A percentile compares a stretch with the other conserved stretches of the same genome.
Evolutionary conservation across 2,113 vertebrate species (phyloP).

Genomic region (Cnemophilus loriae): DNA sequence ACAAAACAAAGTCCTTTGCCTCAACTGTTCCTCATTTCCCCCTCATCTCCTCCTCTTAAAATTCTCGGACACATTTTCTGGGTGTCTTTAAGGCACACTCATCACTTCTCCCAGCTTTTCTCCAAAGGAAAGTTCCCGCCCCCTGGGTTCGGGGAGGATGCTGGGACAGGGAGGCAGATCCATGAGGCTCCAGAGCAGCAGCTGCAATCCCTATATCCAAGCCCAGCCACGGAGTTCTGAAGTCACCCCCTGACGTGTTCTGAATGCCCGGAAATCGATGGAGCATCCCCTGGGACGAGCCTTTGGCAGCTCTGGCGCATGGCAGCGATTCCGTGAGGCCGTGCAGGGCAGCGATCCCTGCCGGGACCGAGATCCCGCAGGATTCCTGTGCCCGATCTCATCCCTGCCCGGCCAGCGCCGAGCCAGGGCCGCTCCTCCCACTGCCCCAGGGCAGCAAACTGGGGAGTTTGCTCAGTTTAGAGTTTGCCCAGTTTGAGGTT

Average conservation of each 20-base stretch:
- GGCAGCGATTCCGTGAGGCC: fast-evolving
- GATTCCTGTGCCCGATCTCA: background rate
- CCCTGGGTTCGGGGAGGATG: too few relatives aligned
- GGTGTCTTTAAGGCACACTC: background rate
- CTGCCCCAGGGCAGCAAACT: background rate
- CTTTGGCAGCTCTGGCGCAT: background rate
- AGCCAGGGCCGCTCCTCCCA: background rate
- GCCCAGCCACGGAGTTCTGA: background rate
- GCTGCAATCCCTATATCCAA: background rate
- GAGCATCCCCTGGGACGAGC: background rate
- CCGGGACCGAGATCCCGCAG: fast-evolving
- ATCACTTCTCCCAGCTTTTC: background rate
- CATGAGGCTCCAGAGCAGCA: background rate
- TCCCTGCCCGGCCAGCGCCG: fast-evolving
- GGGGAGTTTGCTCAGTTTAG: background rate
- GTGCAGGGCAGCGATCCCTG: background rate
- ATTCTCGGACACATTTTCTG: background rate
- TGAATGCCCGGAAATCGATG: background rate
- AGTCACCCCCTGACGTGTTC: fast-evolving
- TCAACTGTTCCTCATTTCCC: background rate
- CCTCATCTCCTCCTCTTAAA: background rate
- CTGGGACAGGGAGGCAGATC: background rate
- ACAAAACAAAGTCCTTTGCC: constrained; percentile 8
- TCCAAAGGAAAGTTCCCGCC: background rate
- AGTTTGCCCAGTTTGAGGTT: background rate